Evolutionary conservation across 1,140 invertebrate species (phyloP).

Genomic region (Grapholita molesta): DNA sequence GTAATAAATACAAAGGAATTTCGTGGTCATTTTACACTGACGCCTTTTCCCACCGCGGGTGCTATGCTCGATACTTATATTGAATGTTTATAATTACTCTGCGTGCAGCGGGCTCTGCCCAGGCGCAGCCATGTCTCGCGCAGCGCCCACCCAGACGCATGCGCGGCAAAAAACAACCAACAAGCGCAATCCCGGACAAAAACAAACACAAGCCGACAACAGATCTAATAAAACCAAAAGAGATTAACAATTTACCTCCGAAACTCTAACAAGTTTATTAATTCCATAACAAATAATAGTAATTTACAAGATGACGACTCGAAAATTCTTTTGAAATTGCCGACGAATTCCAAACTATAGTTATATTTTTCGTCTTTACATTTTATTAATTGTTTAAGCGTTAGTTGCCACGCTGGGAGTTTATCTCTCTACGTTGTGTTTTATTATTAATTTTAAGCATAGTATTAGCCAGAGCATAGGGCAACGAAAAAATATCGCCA

Average conservation of each 20-base stretch:
- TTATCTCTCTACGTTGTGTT: neutral
- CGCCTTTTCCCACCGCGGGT: slow-evolving; percentile 53
- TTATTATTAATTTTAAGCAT: neutral
- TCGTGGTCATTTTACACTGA: slow-evolving; percentile 56
- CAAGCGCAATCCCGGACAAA: slow-evolving; percentile 55
- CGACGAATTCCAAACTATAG: slow-evolving; percentile 60
- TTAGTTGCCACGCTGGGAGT: slow-evolving; percentile 30
- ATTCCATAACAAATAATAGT: slow-evolving; percentile 74
- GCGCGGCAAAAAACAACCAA: slow-evolving; percentile 57
- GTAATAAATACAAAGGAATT: slow-evolving; percentile 50
- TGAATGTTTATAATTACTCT: slow-evolving; percentile 52
- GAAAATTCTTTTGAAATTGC: slow-evolving; percentile 65
- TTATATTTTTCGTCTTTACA: slow-evolving; percentile 61
- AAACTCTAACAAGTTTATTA: slow-evolving; percentile 77
- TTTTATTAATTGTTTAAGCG: slow-evolving; percentile 42
- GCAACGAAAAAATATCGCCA: neutral
- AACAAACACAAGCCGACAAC: slow-evolving; percentile 69
- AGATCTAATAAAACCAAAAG: slow-evolving; percentile 74
- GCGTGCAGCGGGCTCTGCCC: slow-evolving; percentile 31
- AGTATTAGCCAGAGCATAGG: neutral
- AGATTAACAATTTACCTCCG: slow-evolving; percentile 61
- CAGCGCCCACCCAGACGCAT: slow-evolving; percentile 62
- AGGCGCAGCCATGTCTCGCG: slow-evolving; percentile 66
- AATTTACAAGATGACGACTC: slow-evolving; percentile 69
- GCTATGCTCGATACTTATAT: slow-evolving; percentile 33